Conservation (phyloP, 2,797 vertebrate species). For the Muscicapa striata region DNA sequence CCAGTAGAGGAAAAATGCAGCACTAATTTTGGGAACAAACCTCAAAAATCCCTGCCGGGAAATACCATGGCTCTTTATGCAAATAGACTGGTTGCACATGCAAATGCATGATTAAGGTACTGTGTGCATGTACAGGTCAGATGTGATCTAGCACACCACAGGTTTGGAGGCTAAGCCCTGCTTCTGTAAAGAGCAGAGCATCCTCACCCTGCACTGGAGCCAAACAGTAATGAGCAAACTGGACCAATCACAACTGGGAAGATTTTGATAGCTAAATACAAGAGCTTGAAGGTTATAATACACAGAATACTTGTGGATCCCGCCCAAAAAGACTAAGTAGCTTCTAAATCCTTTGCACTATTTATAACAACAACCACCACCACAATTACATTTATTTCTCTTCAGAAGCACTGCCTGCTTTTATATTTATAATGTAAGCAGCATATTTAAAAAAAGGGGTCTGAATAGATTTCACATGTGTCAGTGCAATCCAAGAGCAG, state of each 20-base stretch:
- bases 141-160: neutral
- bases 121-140: neutral
- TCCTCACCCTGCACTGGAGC: neutral
- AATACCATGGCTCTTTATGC: neutral
- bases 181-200: neutral
- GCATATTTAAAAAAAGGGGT: slow-evolving; percentile 27
- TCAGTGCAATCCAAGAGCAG: slow-evolving; percentile 47
- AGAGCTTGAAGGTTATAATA: slow-evolving; percentile 3
- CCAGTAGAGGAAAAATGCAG: slow-evolving; percentile 56
- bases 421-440: slow-evolving; percentile 57
- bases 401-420: slow-evolving; percentile 54
- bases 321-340: neutral
- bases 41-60: slow-evolving; percentile 53
- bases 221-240: neutral
- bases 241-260: neutral
- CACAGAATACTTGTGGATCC: slow-evolving; percentile 1
- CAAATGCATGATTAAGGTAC: neutral
- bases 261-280: neutral
- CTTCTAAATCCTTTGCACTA: slow-evolving; percentile 41
- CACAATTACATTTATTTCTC: slow-evolving; percentile 39
- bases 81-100: neutral
- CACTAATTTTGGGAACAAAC: slow-evolving; percentile 46
- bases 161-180: neutral
- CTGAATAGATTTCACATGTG: slow-evolving; percentile 65
- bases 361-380: slow-evolving; percentile 52